phyloP scores from a whole-genome alignment of 2,113 vertebrate species.

The Ginglymostoma cirratum region DNA sequence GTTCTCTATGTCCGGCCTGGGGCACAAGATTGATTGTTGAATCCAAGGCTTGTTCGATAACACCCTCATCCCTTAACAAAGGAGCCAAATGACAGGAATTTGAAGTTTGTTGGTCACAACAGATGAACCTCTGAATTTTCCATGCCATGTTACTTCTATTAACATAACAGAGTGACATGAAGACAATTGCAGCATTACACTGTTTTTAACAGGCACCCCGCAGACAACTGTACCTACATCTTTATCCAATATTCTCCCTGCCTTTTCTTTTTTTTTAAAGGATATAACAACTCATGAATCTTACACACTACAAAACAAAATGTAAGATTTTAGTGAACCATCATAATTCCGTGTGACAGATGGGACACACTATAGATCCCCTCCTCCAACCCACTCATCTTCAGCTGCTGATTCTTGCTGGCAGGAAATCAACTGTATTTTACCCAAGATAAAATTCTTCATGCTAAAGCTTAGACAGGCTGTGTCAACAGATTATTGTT shows the following conservation, averaged over 20 bases:
- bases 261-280: neutral
- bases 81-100: neutral
- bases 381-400: neutral
- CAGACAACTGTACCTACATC: neutral
- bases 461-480: neutral
- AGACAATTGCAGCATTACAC: neutral
- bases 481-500: neutral
- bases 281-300: neutral
- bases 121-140: neutral
- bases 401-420: conserved; percentile 19
- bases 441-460: neutral
- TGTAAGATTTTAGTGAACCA: neutral
- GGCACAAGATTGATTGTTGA: conserved; percentile 22
- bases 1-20: conserved; percentile 13
- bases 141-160: conserved; percentile 19
- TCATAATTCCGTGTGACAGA: neutral
- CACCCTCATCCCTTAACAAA: neutral
- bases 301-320: neutral
- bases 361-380: neutral
- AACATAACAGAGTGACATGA: neutral
- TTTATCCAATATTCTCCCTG: neutral
- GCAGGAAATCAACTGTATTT: neutral
- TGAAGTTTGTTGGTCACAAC: neutral
- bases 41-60: conserved; percentile 8
- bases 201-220: neutral